Evolutionary conservation across 2,113 vertebrate species (phyloP).

Genomic region (Emydocephalus ijimae): DNA sequence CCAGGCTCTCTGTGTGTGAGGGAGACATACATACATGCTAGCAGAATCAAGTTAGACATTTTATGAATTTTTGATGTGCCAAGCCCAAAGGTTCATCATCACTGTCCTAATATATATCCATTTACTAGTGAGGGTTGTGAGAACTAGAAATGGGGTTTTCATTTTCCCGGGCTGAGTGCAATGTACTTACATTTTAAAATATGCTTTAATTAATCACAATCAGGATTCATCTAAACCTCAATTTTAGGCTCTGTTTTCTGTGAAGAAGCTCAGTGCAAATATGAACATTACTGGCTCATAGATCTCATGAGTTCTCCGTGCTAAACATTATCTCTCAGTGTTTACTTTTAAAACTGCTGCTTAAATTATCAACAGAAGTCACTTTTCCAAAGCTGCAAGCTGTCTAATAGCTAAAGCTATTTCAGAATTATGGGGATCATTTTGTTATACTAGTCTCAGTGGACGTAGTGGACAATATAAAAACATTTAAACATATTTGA

Average conservation of each 20-base stretch:
- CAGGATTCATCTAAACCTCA: not conserved
- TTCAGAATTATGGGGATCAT: not conserved
- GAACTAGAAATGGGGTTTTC: not conserved
- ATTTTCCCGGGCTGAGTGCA: not conserved
- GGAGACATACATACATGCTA: not conserved
- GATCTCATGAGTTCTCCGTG: not conserved
- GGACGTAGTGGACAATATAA: not conserved
- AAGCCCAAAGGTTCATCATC: not conserved
- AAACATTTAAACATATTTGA: not conserved
- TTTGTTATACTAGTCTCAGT: not conserved
- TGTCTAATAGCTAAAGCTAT: not conserved
- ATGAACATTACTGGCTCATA: not conserved
- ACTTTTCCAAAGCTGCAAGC: slow-evolving; percentile 1
- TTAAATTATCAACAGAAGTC: not conserved
- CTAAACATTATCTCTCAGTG: not conserved
- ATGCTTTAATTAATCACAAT: not conserved
- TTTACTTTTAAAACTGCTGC: not conserved
- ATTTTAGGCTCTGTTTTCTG: not conserved
- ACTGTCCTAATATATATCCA: slow-evolving; percentile 7
- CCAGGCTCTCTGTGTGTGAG: no score
- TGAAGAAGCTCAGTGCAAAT: not conserved
- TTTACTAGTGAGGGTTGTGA: not conserved
- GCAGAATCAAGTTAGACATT: not conserved
- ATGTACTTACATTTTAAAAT: not conserved
- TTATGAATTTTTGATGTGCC: not conserved